These are phyloP conservation scores for Ispidina lecontei DNA, from an alignment of 2,797 vertebrate species.

Conservation along the genomic window DNA sequence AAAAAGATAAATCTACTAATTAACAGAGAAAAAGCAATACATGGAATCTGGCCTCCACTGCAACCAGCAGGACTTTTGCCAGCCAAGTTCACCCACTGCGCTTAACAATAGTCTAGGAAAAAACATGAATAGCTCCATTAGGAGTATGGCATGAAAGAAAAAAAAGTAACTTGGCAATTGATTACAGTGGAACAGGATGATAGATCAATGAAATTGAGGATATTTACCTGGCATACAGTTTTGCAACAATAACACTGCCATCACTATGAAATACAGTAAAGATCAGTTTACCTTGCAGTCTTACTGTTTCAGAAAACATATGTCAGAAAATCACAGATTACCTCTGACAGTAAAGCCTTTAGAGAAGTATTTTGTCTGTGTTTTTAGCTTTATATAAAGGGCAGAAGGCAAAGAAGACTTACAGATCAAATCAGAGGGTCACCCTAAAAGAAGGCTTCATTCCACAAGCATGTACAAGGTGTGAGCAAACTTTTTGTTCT, in stretches of 20 bases:
- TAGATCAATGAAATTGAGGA: not conserved
- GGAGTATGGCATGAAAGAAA: not conserved
- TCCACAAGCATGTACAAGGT: not conserved
- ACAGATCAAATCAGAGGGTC: not conserved
- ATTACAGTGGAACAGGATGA: not conserved
- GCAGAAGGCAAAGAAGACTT: not conserved
- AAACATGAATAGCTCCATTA: conserved; percentile 22
- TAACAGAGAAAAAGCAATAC: conserved; percentile 13
- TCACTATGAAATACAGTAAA: not conserved
- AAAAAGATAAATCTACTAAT: conserved; percentile 52
- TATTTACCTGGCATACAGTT: not conserved
- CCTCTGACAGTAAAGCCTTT: not conserved
- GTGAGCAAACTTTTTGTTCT: not conserved
- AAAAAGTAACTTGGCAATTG: conserved; percentile 8
- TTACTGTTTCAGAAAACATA: not conserved
- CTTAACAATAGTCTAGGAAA: conserved; percentile 37
- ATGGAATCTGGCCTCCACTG: conserved; percentile 10
- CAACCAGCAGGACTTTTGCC: not conserved
- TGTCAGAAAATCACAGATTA: not conserved
- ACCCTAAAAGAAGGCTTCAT: not conserved
- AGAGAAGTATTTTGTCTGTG: not conserved
- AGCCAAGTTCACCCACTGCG: conserved; percentile 35
- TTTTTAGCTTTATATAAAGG: not conserved
- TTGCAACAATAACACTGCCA: not conserved
- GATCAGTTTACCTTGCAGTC: not conserved